A percentile compares a stretch with the other conserved stretches of the same genome.
phyloP scores from a whole-genome alignment of 2,888 invertebrate species.

The Pachydiplax longipennis region DNA sequence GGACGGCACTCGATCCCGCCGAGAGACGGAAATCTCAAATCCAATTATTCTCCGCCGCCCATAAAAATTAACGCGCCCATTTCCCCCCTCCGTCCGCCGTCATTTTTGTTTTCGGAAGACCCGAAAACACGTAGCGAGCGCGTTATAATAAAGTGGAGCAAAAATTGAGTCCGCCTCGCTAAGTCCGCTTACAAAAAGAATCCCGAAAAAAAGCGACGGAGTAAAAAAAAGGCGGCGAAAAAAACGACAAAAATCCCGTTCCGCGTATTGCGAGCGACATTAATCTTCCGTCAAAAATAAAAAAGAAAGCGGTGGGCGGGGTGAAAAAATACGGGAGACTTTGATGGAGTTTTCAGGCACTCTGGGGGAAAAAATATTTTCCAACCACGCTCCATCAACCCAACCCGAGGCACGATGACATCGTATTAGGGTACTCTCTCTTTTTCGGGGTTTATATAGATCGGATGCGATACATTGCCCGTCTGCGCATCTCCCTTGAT shows the following conservation, averaged over 20 bases:
- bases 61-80: neutral
- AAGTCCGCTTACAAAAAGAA: neutral
- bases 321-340: neutral
- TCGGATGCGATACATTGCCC: neutral
- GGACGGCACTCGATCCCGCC: no score
- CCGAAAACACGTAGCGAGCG: neutral
- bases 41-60: neutral
- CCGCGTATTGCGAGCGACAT: neutral
- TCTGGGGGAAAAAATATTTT: neutral
- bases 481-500: neutral
- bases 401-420: neutral
- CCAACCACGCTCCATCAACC: neutral
- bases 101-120: neutral
- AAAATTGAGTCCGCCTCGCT: neutral
- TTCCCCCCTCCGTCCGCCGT: neutral
- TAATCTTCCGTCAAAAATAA: constrained; percentile 10
- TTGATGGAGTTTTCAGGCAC: neutral
- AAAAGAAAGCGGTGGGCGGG: neutral
- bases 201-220: neutral
- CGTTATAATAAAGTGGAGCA: neutral
- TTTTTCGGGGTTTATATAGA: neutral
- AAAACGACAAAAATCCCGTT: neutral
- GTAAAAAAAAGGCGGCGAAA: neutral
- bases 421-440: neutral
- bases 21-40: neutral